Conservation (phyloP, 2,113 vertebrate species). For the Numenius arquata region DNA sequence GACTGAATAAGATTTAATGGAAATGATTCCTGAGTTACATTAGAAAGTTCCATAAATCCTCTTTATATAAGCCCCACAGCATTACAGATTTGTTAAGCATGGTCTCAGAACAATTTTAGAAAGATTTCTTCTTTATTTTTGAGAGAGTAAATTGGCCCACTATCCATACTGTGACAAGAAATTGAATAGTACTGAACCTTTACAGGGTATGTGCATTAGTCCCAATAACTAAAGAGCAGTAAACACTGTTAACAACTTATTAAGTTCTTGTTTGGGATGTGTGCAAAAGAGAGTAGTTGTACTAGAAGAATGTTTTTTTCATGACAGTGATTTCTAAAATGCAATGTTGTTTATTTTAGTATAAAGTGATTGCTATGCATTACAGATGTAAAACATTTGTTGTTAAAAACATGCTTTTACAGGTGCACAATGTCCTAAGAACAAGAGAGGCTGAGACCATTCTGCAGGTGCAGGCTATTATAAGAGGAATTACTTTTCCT, state of each 20-base stretch:
- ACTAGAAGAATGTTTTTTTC: not conserved
- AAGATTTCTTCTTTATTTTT: not conserved
- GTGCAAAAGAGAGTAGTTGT: not conserved
- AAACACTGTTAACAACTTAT: not conserved
- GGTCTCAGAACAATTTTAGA: not conserved
- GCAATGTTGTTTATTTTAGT: conserved; percentile 15
- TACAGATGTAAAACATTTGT: conserved; percentile 54
- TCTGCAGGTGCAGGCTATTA: conserved; percentile 60
- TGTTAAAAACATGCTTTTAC: conserved; percentile 56
- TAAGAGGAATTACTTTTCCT: conserved; percentile 59
- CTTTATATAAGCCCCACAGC: not conserved
- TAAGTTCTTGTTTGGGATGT: not conserved
- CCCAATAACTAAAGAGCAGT: not conserved
- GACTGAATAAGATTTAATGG: conserved; percentile 27
- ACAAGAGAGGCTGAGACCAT: not conserved
- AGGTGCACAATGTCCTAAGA: conserved; percentile 51
- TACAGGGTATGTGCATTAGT: not conserved
- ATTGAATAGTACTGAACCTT: not conserved
- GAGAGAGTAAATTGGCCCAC: not conserved
- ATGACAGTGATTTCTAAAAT: conserved; percentile 1
- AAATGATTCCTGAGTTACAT: conserved; percentile 13
- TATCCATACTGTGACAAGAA: not conserved
- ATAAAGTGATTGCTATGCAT: not conserved
- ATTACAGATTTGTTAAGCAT: not conserved
- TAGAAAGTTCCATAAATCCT: conserved; percentile 51